Percentiles rank a stretch among this genome's conserved stretches.
phyloP scores from a whole-genome alignment of 2,113 vertebrate species.

The Campylomormyrus tamandua region DNA sequence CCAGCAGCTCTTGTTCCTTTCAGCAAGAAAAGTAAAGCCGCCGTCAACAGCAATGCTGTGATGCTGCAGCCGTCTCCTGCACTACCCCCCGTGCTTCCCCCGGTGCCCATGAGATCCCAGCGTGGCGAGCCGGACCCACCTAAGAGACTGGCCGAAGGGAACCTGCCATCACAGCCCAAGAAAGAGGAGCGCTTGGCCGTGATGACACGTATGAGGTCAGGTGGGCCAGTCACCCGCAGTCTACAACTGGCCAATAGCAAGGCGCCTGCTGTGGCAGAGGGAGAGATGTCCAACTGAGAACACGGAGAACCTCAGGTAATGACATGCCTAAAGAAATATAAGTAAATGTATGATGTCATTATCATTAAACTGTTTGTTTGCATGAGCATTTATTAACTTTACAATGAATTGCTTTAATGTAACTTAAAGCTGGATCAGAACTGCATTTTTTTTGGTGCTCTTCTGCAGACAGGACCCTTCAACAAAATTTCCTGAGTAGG shows the following conservation, averaged over 20 bases:
- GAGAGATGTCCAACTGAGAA: conserved; percentile 58
- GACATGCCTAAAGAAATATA: background rate
- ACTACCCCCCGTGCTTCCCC: conserved; percentile 46
- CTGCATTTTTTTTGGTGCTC: background rate
- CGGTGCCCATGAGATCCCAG: conserved; percentile 67
- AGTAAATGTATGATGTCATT: background rate
- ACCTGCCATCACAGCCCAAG: conserved; percentile 35
- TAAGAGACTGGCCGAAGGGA: conserved; percentile 50
- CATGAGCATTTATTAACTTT: background rate
- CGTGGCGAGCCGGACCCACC: conserved; percentile 61
- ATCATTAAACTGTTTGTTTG: background rate
- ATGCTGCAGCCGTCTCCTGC: conserved; percentile 55
- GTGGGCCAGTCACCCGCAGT: conserved; percentile 64
- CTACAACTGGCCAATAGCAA: conserved; percentile 67
- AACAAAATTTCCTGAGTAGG: conserved; percentile 7
- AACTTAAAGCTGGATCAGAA: background rate
- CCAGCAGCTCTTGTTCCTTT: conserved; percentile 65
- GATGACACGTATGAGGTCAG: conserved; percentile 62
- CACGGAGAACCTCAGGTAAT: conserved; percentile 53
- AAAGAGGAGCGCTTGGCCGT: conserved; percentile 60
- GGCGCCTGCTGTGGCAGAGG: conserved; percentile 55
- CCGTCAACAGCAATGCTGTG: conserved; percentile 62
- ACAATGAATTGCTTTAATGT: background rate
- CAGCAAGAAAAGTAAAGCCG: conserved; percentile 65
- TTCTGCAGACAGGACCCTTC: conserved; percentile 9